Conservation (phyloP, 2,888 invertebrate genomes). For the Aromia moschata region DNA sequence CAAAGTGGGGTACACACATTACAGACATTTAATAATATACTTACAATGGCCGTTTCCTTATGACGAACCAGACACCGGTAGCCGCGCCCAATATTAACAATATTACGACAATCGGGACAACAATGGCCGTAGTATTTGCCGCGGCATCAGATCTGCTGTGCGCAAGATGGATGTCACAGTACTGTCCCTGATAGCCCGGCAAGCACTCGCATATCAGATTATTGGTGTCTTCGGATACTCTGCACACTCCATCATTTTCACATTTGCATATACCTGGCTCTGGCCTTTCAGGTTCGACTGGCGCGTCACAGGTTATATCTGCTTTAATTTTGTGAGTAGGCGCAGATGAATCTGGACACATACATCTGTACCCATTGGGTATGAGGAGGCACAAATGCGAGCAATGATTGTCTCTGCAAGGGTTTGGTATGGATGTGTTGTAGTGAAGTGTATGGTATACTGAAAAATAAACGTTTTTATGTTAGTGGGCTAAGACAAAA, state of each 20-base stretch:
- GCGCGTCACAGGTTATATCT: slow-evolving; percentile 84
- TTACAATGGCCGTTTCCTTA: slow-evolving; percentile 87
- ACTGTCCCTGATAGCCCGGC: slow-evolving; percentile 75
- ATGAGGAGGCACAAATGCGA: slow-evolving; percentile 93
- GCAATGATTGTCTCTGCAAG: slow-evolving; percentile 79
- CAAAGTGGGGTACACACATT: too few relatives aligned
- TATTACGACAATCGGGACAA: slow-evolving; percentile 84
- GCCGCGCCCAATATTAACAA: slow-evolving; percentile 76
- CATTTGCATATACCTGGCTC: slow-evolving; percentile 84
- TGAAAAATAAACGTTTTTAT: slow-evolving; percentile 54
- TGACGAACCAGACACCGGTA: slow-evolving; percentile 82
- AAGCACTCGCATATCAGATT: slow-evolving; percentile 78
- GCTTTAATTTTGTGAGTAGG: slow-evolving; percentile 62
- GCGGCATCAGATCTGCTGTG: slow-evolving; percentile 67
- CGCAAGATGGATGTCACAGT: slow-evolving; percentile 75
- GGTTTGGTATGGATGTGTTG: slow-evolving; percentile 76
- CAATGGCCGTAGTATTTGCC: slow-evolving; percentile 76
- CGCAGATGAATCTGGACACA: slow-evolving; percentile 83
- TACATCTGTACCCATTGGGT: slow-evolving; percentile 88
- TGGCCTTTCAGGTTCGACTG: slow-evolving; percentile 78
- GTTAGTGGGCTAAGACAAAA: not conserved
- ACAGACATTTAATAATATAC: slow-evolving; percentile 55
- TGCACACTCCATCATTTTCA: slow-evolving; percentile 86
- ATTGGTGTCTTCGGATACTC: slow-evolving; percentile 66
- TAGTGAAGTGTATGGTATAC: slow-evolving; percentile 86